These are phyloP conservation scores for Ptiloglossa arizonensis DNA, from an alignment of 1,140 invertebrate genomes.

Conservation along the genomic window DNA sequence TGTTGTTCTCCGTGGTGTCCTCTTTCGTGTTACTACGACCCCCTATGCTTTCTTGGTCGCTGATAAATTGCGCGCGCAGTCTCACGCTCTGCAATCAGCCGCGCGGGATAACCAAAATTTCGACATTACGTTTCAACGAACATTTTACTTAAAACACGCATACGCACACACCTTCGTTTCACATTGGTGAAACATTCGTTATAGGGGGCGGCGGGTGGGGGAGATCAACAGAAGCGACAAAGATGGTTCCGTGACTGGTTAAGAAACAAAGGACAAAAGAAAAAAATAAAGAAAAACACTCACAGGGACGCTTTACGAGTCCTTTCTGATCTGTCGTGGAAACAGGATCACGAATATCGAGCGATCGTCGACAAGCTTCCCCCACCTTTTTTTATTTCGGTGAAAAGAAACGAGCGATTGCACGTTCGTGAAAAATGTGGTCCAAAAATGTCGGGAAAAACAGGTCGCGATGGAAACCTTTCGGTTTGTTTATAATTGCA, in stretches of 20 bases:
- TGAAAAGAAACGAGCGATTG: too few species aligned
- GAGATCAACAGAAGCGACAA: neutral
- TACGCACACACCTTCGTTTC: neutral
- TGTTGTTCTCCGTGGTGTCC: slow-evolving; percentile 71
- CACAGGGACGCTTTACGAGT: neutral
- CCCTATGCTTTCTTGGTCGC: slow-evolving; percentile 68
- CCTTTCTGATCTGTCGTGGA: neutral
- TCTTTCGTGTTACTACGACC: slow-evolving; percentile 65
- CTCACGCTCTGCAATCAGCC: slow-evolving; percentile 73
- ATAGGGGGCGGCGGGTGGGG: too few species aligned
- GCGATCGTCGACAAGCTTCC: neutral
- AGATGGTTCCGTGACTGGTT: neutral
- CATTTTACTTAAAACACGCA: neutral
- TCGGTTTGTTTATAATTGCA: too few species aligned
- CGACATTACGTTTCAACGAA: neutral
- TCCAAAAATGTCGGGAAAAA: too few species aligned
- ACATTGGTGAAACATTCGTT: too few species aligned
- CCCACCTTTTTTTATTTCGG: too few species aligned
- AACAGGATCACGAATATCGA: neutral
- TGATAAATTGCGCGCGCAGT: slow-evolving; percentile 72
- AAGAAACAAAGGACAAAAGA: neutral
- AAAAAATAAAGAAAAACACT: neutral
- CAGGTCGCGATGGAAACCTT: too few species aligned
- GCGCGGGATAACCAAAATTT: slow-evolving; percentile 40
- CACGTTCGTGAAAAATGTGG: neutral